Evolutionary conservation across 2,797 vertebrate genomes (phyloP), one percentile per base, ranked within the genome.

Genomic region (Periparus ater): DNA sequence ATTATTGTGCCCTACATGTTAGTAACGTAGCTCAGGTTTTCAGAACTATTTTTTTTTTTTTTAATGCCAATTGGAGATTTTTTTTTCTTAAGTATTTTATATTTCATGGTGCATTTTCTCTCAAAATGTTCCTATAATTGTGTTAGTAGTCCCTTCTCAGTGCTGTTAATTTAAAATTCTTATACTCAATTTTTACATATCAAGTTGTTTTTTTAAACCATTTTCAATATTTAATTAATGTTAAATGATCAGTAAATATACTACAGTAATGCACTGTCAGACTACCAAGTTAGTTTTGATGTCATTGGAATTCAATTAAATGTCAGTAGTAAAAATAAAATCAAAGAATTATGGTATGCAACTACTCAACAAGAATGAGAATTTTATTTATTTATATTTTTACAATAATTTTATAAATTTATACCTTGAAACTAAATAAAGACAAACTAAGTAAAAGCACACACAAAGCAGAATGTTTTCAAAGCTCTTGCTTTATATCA

Each of bases 71-170:
- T 93, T 95, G 29, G 54, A 42, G 15, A 73, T 45, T 57, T 73
- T 85, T 87, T 57, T 75, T 88, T 85, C 51, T 87, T 60, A 32
- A 57, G 15, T 40, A 71, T 95, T 82, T 82, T 29, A 34, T 74
- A 88, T 89, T 93, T 95, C 55, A 77, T 48, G 77, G 44, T 73
- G 17, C 4, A 34, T 63, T 93, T 95, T 86, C 25, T 90, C 27
- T 71, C 48, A 57, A 75, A 86, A 30, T 65, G 21, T n/a, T 73
- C 53, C 16, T 29, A 2, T 62, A n/a, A 29, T 80, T 70, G 18
- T 67, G 23, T 81, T 84, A 71, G 6, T 36, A 71, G 27, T 87
- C n/a, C 23, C 50, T 89, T 85, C 55, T 89, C 32, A 60, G 20
- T 40, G 30, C 48, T 70, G 25, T 73, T 78, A 66, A 65, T 78